Percentiles rank a stretch among this genome's conserved stretches.
These are phyloP conservation scores for Empis stercorea DNA, from an alignment of 2,888 invertebrate genomes.

Conservation along the genomic window DNA sequence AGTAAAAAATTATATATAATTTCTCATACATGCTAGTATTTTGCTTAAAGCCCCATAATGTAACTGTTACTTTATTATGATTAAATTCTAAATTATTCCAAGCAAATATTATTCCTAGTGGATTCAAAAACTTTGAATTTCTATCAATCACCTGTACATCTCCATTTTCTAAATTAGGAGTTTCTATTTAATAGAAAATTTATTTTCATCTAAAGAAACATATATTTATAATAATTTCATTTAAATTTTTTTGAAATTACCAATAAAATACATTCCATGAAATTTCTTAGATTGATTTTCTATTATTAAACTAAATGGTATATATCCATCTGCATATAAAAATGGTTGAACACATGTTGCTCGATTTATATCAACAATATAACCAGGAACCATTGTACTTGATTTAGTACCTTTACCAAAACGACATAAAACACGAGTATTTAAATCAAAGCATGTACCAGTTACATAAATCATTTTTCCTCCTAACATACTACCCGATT, in stretches of 20 bases:
- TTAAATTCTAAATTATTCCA: too few relatives aligned
- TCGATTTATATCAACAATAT: conserved; percentile 59
- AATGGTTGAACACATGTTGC: conserved; percentile 76
- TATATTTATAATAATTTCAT: neutral
- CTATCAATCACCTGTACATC: neutral
- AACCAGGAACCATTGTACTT: conserved; percentile 56
- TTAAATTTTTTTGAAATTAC: conserved; percentile 41
- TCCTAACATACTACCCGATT: conserved; percentile 88
- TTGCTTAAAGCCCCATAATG: too few relatives aligned
- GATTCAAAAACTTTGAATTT: too few relatives aligned
- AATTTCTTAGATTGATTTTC: conserved; percentile 66
- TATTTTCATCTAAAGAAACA: neutral
- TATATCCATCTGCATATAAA: conserved; percentile 68
- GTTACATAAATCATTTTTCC: conserved; percentile 87
- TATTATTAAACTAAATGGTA: conserved; percentile 65
- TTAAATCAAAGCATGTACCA: conserved; percentile 71
- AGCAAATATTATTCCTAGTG: too few relatives aligned
- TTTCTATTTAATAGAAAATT: neutral
- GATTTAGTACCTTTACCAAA: too few relatives aligned
- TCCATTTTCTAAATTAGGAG: neutral
- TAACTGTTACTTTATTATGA: too few relatives aligned
- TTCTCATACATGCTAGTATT: neutral
- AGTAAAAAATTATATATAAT: neutral
- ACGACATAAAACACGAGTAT: conserved; percentile 60
- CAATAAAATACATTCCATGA: conserved; percentile 74